Percentiles rank a stretch among this genome's conserved stretches.
These are phyloP conservation scores for Tetropium fuscum DNA, from an alignment of 2,888 invertebrate species.

Conservation along the genomic window DNA sequence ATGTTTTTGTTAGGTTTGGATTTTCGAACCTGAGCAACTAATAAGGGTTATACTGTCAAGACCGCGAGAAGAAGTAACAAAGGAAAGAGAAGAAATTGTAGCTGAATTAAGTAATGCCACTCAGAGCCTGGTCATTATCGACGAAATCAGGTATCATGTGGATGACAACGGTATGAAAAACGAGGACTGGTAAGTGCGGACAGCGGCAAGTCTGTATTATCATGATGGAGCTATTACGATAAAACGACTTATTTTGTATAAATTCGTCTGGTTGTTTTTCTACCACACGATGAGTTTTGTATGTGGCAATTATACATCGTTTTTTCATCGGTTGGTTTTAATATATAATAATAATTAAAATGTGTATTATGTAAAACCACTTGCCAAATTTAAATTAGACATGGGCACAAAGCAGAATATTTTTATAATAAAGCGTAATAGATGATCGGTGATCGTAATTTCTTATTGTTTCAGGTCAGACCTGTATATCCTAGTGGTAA, in stretches of 20 bases:
- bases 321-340: too few species aligned
- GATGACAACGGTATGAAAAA: constrained; percentile 73
- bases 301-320: too few species aligned
- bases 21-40: constrained; percentile 86
- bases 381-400: background rate
- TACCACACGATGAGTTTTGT: too few species aligned
- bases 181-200: constrained; percentile 74
- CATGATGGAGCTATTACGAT: too few species aligned
- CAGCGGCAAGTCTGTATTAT: background rate
- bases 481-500: constrained; percentile 86
- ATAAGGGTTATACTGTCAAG: constrained; percentile 87
- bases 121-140: constrained; percentile 82
- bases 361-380: background rate
- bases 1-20: constrained; percentile 79
- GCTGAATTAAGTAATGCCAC: constrained; percentile 81
- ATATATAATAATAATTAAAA: too few species aligned
- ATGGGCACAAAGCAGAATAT: too few species aligned
- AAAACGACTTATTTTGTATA: too few species aligned
- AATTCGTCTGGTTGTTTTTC: too few species aligned
- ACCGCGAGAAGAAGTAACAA: constrained; percentile 81
- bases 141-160: constrained; percentile 81
- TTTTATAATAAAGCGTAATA: too few species aligned
- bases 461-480: constrained; percentile 75
- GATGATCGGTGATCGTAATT: too few species aligned
- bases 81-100: constrained; percentile 78